Evolutionary conservation across 2,113 vertebrate species (phyloP), one percentile per base, ranked within the genome.

Genomic region (Anguilla japonica): DNA sequence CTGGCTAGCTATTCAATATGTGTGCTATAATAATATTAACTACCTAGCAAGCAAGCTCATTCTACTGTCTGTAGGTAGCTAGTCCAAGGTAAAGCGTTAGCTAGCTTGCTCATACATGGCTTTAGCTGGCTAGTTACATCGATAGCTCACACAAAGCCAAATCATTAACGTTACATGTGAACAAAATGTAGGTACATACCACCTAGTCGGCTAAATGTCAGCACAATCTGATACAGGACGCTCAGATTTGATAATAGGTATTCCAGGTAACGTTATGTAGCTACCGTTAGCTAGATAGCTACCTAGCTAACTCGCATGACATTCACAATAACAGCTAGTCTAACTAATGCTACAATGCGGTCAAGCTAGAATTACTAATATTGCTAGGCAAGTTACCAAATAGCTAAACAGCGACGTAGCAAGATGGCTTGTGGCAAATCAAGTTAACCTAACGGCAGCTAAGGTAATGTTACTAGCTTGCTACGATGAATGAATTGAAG

Each of bases 401-500:
- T 29, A 16, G 46, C 20, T 7, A 16, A 79, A 79, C 18, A 63
- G 82, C 11, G 56, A 60, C 26, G 18, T 13, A 43, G 46, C 14
- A 29, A 34, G 43, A 9, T 46, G 79, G 43, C 46, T 26, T 16
- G 56, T 3, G 40, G 43, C 46, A 26, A 53, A 46, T 57, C 75
- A 34, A 75, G n/a, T 75, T 14, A n/a, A 34, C 29, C 71, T 67
- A 75, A 75, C 71, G n/a, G 71, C 34, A 34, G 71, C 60, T 9
- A 67, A 67, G 20, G 1, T 67, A 67, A 67, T 18, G 60, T 26
- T 67, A 53, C 5, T 29, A 29, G 71, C 71, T 75, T 29, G 34
- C 16, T 60, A 29, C n/a, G 71, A 75, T 81, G 41, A 50, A 78
- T 83, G 81, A 87, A 83, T 34, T 78, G 60, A 78, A 75, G 39